phyloP scores from a whole-genome alignment of 2,113 vertebrate genomes.

The Siniperca chuatsi region DNA sequence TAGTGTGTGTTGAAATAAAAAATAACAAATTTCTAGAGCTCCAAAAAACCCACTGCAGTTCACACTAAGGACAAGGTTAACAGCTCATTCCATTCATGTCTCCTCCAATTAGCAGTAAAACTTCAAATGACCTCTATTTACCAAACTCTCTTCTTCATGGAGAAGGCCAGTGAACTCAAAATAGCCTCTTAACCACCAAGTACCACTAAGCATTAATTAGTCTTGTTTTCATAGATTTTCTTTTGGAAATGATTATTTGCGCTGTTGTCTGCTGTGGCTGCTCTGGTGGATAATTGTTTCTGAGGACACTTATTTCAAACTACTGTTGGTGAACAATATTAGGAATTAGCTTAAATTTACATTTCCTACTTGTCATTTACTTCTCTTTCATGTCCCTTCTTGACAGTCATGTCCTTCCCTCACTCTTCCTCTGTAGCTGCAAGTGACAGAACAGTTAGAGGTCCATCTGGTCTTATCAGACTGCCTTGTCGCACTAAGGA shows the following conservation, averaged over 20 bases:
- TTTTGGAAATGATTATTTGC: background rate
- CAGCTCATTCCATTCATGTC: conserved; percentile 15
- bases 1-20: background rate
- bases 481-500: background rate
- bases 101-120: conserved; percentile 5
- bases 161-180: conserved; percentile 8
- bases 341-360: background rate
- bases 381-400: background rate
- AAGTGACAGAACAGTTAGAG: background rate
- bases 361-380: background rate
- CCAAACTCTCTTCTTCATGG: background rate
- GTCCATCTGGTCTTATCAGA: background rate
- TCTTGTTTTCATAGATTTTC: conserved; percentile 11
- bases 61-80: background rate
- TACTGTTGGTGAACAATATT: background rate
- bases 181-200: background rate
- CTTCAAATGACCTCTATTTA: background rate
- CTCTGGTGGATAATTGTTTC: background rate
- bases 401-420: too few relatives aligned
- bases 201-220: background rate
- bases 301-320: background rate
- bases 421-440: background rate
- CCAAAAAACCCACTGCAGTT: background rate
- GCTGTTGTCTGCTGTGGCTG: background rate
- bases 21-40: background rate